phyloP scores from a whole-genome alignment of 2,113 vertebrate genomes.

The Bubo scandiacus region DNA sequence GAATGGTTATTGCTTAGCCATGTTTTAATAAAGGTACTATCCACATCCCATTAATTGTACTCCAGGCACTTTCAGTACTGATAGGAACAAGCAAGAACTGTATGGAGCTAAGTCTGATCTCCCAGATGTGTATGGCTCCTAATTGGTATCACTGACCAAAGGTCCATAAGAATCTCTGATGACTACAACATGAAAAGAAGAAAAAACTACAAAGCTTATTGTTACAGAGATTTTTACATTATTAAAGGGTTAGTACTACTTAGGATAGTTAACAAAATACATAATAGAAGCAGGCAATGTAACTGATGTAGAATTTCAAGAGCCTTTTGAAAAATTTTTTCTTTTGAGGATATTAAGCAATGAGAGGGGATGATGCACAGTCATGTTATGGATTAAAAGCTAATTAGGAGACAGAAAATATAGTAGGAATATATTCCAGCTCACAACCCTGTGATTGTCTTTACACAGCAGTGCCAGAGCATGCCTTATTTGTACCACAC shows the following conservation, averaged over 20 bases:
- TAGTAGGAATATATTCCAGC: conserved; percentile 31
- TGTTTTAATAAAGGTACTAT: not conserved
- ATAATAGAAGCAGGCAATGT: not conserved
- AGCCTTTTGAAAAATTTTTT: conserved; percentile 17
- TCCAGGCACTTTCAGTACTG: not conserved
- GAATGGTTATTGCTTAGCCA: not conserved
- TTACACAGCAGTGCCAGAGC: not conserved
- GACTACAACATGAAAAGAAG: not conserved
- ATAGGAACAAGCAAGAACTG: not conserved
- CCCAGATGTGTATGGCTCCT: not conserved
- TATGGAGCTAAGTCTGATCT: not conserved
- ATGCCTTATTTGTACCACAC: not conserved
- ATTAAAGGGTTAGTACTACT: not conserved
- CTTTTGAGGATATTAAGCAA: conserved; percentile 27
- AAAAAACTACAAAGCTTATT: not conserved
- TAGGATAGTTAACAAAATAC: conserved; percentile 19
- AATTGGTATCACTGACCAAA: not conserved
- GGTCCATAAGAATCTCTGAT: not conserved
- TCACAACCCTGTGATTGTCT: conserved; percentile 8
- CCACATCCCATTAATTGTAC: not conserved
- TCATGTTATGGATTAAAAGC: conserved; percentile 49
- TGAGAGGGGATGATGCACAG: conserved; percentile 16
- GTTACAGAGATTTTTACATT: not conserved
- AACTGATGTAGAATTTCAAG: conserved; percentile 32
- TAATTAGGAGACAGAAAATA: conserved; percentile 32